Evolutionary conservation across 2,797 vertebrate genomes (phyloP), one percentile per base, ranked within the genome.

Genomic region (Eulemur rubriventer): DNA sequence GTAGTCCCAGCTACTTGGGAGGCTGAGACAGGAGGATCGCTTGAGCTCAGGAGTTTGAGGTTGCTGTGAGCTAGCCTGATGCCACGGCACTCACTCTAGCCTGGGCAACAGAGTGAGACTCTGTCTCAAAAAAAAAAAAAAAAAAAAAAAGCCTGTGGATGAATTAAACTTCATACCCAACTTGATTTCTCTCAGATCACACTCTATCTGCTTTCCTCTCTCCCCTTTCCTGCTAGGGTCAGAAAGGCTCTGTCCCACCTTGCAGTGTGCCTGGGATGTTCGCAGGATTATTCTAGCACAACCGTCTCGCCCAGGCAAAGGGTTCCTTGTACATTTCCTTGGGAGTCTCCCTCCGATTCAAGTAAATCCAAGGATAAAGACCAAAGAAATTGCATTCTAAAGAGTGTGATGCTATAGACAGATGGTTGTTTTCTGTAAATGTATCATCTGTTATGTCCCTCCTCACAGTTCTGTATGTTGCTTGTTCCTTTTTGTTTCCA

Each of bases 391-490:
- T 50, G 20, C 4, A 20, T 41, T 28, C 63, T 20, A 48, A 84
- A 65, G 72, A 81, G 48, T 38, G 16, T 92, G 85, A 33, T n/a
- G 41, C 20, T 26, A 3, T 9, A 20, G 24, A 20, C 30, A 83
- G 50, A 61, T 4, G 18, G 7, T 1, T 0, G 3, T n/a, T n/a
- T 55, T 52, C 35, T 55, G 6, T n/a, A 17, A 52, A 10, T 7
- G 2, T 38, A 8, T 61, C 16, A 10, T 16, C 10, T 30, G 0
- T 28, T 35, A 1, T 59, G 14, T 59, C 12, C 30, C 18, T 30
- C 28, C 43, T 70, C 55, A 24, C 11, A 26, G 33, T 12, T 35
- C 5, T 9, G 0, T 0, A 0, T 38, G 1, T 4, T 28, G 7
- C 33, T 30, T 2, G 20, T 30, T 33, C 35, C 33, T 4, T 24